phyloP scores from a whole-genome alignment of 1,140 invertebrate species.

The Temnothorax nylanderi region DNA sequence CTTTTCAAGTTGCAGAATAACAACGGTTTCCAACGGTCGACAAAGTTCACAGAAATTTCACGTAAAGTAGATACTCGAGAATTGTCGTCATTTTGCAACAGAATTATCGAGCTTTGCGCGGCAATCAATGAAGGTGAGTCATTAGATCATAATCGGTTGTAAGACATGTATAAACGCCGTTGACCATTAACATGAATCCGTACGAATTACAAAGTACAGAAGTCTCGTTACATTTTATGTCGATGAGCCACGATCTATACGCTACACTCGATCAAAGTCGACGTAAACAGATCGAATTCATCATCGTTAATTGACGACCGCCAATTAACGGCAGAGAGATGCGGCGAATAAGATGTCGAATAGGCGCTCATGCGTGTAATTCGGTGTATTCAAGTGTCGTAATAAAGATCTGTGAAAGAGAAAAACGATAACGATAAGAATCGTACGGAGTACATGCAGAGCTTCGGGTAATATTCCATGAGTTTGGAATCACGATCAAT shows the following conservation, averaged over 20 bases:
- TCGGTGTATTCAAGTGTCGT: constrained; percentile 2
- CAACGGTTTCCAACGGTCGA: background rate
- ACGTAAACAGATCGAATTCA: background rate
- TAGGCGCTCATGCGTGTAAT: background rate
- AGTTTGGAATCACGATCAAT: background rate
- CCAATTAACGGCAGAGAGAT: background rate
- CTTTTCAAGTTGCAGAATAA: background rate
- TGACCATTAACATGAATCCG: background rate
- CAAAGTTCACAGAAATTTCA: background rate
- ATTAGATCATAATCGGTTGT: constrained; percentile 5
- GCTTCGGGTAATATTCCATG: constrained; percentile 29
- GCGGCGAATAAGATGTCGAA: background rate
- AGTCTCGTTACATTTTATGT: background rate
- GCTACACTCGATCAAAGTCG: background rate
- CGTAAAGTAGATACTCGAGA: background rate
- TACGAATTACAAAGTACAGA: background rate
- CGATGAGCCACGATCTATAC: background rate
- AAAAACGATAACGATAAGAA: background rate
- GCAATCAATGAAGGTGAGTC: constrained; percentile 23
- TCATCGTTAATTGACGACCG: constrained; percentile 9
- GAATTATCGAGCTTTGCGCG: background rate
- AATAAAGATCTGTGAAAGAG: background rate
- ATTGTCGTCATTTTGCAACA: background rate
- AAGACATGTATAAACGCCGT: background rate
- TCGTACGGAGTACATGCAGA: background rate